Conservation (phyloP, 2,797 vertebrate genomes). For the Iguana delicatissima region DNA sequence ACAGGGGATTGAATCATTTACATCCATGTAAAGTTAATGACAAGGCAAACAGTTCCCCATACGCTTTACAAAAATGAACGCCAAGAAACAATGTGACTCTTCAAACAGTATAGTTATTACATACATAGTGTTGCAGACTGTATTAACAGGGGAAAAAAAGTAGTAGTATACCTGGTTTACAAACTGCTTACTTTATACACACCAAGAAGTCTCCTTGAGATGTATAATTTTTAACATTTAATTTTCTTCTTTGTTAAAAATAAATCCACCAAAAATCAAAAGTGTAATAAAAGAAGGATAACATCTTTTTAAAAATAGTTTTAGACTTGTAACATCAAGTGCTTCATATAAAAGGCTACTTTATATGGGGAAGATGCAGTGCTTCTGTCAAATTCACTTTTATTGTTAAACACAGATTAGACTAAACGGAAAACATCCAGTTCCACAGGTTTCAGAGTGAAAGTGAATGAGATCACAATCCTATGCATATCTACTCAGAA, state of each 20-base stretch:
- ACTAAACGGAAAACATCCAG: conserved; percentile 70
- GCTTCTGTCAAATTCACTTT: conserved; percentile 77
- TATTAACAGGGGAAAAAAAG: conserved; percentile 44
- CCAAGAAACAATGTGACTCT: conserved; percentile 72
- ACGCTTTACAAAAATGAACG: conserved; percentile 71
- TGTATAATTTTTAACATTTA: conserved; percentile 50
- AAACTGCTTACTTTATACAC: conserved; percentile 71
- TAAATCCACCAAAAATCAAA: conserved; percentile 72
- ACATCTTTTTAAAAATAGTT: conserved; percentile 68
- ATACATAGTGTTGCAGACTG: conserved; percentile 72
- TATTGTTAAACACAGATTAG: conserved; percentile 64
- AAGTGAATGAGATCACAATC: conserved; percentile 24
- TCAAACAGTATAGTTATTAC: conserved; percentile 73
- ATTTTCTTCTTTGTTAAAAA: conserved; percentile 42
- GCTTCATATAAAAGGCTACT: conserved; percentile 82
- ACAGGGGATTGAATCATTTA: conserved; percentile 80
- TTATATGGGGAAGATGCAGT: conserved; percentile 77
- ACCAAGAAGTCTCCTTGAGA: conserved; percentile 63
- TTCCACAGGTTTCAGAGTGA: conserved; percentile 45
- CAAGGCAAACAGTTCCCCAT: conserved; percentile 69
- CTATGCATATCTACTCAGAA: background rate
- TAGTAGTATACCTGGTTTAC: conserved; percentile 74
- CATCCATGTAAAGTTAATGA: conserved; percentile 77
- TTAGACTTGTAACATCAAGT: conserved; percentile 85
- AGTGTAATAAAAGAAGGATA: conserved; percentile 70